Base-by-base conservation (phyloP, 2,888 invertebrate genomes). In the Agrenia bidenticulata region DNA sequence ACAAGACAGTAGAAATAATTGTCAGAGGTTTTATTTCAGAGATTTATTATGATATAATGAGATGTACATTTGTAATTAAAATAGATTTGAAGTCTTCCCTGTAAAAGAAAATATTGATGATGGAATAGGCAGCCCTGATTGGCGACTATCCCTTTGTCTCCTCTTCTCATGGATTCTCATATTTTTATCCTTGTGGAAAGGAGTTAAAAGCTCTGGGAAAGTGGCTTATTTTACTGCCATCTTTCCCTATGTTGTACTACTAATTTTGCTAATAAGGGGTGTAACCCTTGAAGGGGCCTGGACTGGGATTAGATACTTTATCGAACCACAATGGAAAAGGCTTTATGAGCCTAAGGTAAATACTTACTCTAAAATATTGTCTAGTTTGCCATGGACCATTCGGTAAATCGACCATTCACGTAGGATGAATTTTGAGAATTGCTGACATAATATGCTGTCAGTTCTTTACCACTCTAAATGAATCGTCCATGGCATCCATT, bases 211-310 rank as follows among this genome's bases (percentile, higher is more conserved):
- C 77, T 87, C 89, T 0, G 90, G 91, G 53, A 90, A 90, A 80
- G 89, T 88, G 0, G 87, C 94, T 0, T 94, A 94, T 80, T 90
- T 94, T 80, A 86, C 94, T 15, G 93, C 94, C 0, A 79, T 93
- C 1, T 92, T 92, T 79, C 92, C 92, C 0, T 91, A 90, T 77
- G 83, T 89, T 2, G 86, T 93, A 58, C 85, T 93, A 80, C 81
- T 90, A 64, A 85, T 86, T 39, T 80, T 93, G 55, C 83, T 93
- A 13, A 85, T 90, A 58, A 78, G 82, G 27, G 83, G 83, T 5
- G 77, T 79, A 11, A 82, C 82, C 0, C 77, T 83, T 55, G 85
- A 87, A 0, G 92, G 92, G 1, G 88, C 92, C 9, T 41, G 51
- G 62, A 60, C 85, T 45, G 92, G 92, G 0, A 88, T 92, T 59